Evolutionary conservation across 1,140 invertebrate genomes (phyloP).

Genomic region (Cotesia glomerata): DNA sequence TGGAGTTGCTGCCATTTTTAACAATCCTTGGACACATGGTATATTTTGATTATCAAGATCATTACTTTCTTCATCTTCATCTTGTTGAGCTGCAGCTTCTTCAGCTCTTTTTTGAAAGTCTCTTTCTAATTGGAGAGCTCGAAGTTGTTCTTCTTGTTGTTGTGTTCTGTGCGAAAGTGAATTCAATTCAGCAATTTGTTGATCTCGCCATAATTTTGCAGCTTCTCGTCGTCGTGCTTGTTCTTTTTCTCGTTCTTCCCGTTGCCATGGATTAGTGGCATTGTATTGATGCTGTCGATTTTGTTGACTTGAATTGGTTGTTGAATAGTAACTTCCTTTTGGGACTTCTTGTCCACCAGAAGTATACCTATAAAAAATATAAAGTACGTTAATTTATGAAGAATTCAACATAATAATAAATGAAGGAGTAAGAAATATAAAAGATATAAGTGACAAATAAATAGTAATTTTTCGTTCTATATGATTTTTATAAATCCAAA

Average conservation of each 20-base stretch:
- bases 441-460: not conserved
- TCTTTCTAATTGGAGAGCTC: slow-evolving; percentile 81
- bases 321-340: slow-evolving; percentile 74
- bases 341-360: slow-evolving; percentile 79
- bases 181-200: slow-evolving; percentile 81
- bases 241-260: slow-evolving; percentile 86
- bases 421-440: not conserved
- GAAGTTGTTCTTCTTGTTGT: slow-evolving; percentile 86
- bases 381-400: not conserved
- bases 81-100: slow-evolving; percentile 76
- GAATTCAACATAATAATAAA: not conserved
- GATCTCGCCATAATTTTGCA: slow-evolving; percentile 77
- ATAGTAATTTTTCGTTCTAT: too few relatives aligned
- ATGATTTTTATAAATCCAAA: too few relatives aligned
- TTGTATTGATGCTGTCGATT: slow-evolving; percentile 62
- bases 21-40: slow-evolving; percentile 60
- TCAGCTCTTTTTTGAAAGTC: slow-evolving; percentile 88
- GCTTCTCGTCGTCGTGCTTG: slow-evolving; percentile 74
- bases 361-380: slow-evolving; percentile 58
- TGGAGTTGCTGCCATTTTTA: slow-evolving; percentile 54
- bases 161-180: slow-evolving; percentile 71
- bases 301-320: slow-evolving; percentile 50
- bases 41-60: slow-evolving; percentile 58
- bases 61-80: slow-evolving; percentile 74
- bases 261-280: slow-evolving; percentile 83